phyloP scores from a whole-genome alignment of 2,888 invertebrate species.

The Unio delphinus region DNA sequence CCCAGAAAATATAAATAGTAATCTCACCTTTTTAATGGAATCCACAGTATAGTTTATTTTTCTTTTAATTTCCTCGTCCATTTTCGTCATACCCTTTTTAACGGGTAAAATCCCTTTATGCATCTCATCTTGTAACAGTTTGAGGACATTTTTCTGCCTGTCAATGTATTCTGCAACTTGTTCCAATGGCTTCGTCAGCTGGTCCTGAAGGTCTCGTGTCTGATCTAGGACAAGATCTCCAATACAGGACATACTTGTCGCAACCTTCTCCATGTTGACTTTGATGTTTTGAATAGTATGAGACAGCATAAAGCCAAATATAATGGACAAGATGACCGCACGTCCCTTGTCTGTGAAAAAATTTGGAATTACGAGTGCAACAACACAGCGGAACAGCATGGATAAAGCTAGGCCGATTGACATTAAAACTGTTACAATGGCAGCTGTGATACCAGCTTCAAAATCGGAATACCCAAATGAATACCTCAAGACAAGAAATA shows the following conservation, averaged over 20 bases:
- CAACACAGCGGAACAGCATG: constrained; percentile 29
- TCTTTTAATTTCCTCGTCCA: constrained; percentile 8
- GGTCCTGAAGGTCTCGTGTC: constrained; percentile 21
- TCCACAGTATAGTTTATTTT: no score
- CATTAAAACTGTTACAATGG: constrained; percentile 26
- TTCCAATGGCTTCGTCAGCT: constrained; percentile 25
- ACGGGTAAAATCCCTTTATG: constrained; percentile 10
- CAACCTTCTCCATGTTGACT: constrained; percentile 34
- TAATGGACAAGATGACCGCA: constrained; percentile 32
- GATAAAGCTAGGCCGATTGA: constrained; percentile 29
- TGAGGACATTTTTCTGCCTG: constrained; percentile 10
- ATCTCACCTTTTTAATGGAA: no score
- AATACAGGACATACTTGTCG: constrained; percentile 36
- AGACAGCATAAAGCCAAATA: constrained; percentile 36
- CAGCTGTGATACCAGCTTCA: constrained; percentile 21
- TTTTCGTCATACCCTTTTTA: constrained; percentile 4
- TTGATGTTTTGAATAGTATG: constrained; percentile 39
- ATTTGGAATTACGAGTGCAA: constrained; percentile 34
- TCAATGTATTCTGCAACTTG: constrained; percentile 14
- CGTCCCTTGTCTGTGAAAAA: constrained; percentile 42
- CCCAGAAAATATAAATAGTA: no score
- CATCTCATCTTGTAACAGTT: constrained; percentile 6
- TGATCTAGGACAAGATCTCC: constrained; percentile 43
- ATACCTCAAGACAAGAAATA: constrained; percentile 26
- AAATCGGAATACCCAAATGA: constrained; percentile 29